These are phyloP conservation scores for Pollenia griseotomentosa DNA, from an alignment of 2,888 invertebrate species.

Conservation along the genomic window DNA sequence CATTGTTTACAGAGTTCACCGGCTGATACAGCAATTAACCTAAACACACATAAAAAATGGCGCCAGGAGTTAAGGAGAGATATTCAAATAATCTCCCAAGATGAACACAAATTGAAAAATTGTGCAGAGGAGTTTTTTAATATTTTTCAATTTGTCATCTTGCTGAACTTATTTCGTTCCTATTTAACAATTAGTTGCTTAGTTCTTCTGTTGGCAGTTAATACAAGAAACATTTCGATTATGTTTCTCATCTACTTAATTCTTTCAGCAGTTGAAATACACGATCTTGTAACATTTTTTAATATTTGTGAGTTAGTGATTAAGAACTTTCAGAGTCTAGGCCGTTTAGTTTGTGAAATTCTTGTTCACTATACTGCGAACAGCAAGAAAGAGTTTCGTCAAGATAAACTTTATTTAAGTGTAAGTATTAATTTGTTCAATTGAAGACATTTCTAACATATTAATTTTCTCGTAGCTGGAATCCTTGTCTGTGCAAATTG, in stretches of 20 bases:
- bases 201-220: conserved; percentile 71
- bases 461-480: conserved; percentile 72
- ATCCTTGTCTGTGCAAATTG: conserved; percentile 9
- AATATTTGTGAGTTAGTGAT: conserved; percentile 68
- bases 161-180: conserved; percentile 69
- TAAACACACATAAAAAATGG: conserved; percentile 51
- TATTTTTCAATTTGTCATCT: conserved; percentile 70
- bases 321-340: background rate
- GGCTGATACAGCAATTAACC: too few species aligned
- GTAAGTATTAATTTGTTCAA: conserved; percentile 4
- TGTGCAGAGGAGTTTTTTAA: conserved; percentile 57
- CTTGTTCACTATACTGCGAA: conserved; percentile 14
- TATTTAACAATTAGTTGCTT: conserved; percentile 69
- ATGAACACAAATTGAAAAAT: conserved; percentile 54
- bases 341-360: conserved; percentile 1
- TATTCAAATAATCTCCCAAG: conserved; percentile 69
- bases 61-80: conserved; percentile 67
- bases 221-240: conserved; percentile 3
- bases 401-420: conserved; percentile 23
- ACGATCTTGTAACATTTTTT: conserved; percentile 71
- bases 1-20: background rate
- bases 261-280: conserved; percentile 59
- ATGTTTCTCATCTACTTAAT: background rate
- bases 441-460: too few species aligned
- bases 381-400: background rate